phyloP scores from a whole-genome alignment of 30 jellyfish, hydroid and myxozoan genomes.

The Nemopilema nomurai region DNA sequence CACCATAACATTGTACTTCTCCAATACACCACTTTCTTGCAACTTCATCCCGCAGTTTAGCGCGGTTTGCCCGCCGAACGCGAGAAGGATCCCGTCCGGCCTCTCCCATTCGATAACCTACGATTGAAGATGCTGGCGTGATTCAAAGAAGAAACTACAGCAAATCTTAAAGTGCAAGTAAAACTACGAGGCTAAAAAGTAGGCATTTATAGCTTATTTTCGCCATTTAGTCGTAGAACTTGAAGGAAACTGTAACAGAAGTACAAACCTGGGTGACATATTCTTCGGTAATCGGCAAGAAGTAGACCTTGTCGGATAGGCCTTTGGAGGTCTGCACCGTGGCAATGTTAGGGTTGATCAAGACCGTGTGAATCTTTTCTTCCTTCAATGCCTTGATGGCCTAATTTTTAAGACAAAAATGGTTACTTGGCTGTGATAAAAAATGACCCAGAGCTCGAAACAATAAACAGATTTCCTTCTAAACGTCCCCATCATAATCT shows the following conservation, averaged over 20 bases:
- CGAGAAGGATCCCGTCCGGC: slow-evolving; percentile 96
- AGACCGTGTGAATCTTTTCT: slow-evolving; percentile 84
- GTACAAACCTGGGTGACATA: slow-evolving; percentile 76
- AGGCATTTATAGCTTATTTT: no score
- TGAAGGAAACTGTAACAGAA: not conserved
- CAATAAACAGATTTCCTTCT: no score
- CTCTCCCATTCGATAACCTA: slow-evolving; percentile 91
- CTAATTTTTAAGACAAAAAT: not conserved
- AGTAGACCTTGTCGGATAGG: slow-evolving; percentile 91
- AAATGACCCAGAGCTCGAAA: no score
- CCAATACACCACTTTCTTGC: slow-evolving; percentile 83
- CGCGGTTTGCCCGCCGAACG: slow-evolving; percentile 99
- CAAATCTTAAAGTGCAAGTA: no score
- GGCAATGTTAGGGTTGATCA: slow-evolving; percentile 97
- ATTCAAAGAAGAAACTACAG: slow-evolving; percentile 4
- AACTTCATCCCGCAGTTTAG: slow-evolving; percentile 89
- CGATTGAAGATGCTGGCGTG: not conserved
- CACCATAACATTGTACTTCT: slow-evolving; percentile 84
- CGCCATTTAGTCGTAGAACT: not conserved
- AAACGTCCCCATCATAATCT: no score
- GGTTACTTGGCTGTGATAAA: no score
- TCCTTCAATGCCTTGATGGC: slow-evolving; percentile 98
- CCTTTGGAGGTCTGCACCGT: slow-evolving; percentile 96
- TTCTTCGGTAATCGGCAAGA: slow-evolving; percentile 91
- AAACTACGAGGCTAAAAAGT: no score